Evolutionary conservation across 2,888 invertebrate species (phyloP).

Genomic region (Pseudococcus longispinus): DNA sequence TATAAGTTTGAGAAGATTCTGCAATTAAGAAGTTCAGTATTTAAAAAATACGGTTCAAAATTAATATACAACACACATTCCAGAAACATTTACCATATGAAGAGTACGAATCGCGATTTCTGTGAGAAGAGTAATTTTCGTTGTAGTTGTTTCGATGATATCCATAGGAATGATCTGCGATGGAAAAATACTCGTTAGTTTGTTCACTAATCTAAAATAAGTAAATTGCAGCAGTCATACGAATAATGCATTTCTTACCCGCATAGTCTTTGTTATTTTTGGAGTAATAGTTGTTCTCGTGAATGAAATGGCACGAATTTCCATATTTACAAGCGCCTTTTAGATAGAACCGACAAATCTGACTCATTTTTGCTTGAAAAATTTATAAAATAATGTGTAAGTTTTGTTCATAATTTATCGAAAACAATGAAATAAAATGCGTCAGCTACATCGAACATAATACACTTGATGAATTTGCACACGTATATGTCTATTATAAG

Average conservation of each 20-base stretch:
- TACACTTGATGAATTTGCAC: neutral
- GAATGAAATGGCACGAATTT: slow-evolving; percentile 37
- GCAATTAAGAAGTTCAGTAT: neutral
- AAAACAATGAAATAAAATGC: neutral
- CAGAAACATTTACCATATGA: neutral
- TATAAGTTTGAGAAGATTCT: neutral
- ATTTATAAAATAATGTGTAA: neutral
- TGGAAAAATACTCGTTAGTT: neutral
- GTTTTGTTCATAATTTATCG: neutral
- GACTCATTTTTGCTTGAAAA: slow-evolving; percentile 18
- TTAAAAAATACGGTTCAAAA: neutral
- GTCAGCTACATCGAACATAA: neutral
- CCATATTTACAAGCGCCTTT: slow-evolving; percentile 45
- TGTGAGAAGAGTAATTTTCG: neutral
- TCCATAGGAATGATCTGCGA: slow-evolving; percentile 23
- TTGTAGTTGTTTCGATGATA: neutral
- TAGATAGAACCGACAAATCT: slow-evolving; percentile 42
- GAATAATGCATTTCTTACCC: neutral
- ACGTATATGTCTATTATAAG: neutral
- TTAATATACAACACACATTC: neutral
- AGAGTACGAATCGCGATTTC: neutral
- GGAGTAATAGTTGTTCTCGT: slow-evolving; percentile 33
- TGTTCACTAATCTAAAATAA: neutral
- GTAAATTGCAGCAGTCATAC: neutral
- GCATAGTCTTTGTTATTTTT: slow-evolving; percentile 12